Evolutionary conservation across 92 coral and sea anemone species (phyloP).

Genomic region (Zoanthus sansibaricus): DNA sequence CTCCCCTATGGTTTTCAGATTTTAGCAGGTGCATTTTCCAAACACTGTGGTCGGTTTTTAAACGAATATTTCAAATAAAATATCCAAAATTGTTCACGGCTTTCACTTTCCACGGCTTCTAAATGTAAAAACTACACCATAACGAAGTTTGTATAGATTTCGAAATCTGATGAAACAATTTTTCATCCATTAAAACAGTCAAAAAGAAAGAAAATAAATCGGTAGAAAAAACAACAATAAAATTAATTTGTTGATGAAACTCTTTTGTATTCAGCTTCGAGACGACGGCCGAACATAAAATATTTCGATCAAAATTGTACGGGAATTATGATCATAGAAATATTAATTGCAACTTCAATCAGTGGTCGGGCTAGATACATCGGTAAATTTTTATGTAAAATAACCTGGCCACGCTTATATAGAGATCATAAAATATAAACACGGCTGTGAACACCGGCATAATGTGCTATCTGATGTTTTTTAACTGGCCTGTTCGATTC

Average conservation of each 20-base stretch:
- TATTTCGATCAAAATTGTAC: neutral
- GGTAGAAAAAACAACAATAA: neutral
- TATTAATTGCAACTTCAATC: neutral
- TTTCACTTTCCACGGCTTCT: conserved; percentile 3
- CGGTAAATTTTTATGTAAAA: neutral
- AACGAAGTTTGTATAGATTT: neutral
- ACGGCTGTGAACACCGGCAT: conserved; percentile 1
- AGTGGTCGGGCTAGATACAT: neutral
- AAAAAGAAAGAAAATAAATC: neutral
- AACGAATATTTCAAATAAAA: conserved; percentile 19
- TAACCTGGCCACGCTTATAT: neutral
- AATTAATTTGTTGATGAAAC: conserved; percentile 1
- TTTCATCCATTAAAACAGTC: neutral
- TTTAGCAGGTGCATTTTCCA: conserved; percentile 42
- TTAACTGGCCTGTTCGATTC: neutral
- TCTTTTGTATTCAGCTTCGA: conserved; percentile 9
- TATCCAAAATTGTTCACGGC: neutral
- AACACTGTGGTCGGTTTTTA: conserved; percentile 36
- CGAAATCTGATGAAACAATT: neutral
- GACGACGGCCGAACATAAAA: conserved; percentile 4
- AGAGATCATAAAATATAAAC: conserved; percentile 2
- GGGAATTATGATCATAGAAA: neutral
- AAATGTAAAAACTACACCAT: neutral
- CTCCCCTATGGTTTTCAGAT: conserved; percentile 32
- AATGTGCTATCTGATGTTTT: conserved; percentile 34